phyloP scores from a whole-genome alignment of 1,140 invertebrate species.

The Apis dorsata region DNA sequence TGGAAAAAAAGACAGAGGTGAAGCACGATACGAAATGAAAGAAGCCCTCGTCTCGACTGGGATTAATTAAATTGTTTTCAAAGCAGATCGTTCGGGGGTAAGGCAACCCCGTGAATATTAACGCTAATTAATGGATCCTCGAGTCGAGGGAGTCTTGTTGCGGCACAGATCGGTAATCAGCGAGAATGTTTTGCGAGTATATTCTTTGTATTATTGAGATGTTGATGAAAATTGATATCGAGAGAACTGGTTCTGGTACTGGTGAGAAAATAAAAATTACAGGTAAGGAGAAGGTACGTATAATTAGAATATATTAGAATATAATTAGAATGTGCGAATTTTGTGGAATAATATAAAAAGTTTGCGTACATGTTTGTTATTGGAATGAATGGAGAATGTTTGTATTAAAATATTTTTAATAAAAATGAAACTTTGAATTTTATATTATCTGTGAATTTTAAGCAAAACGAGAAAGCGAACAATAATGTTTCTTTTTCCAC shows the following conservation, averaged over 20 bases:
- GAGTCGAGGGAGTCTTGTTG: neutral
- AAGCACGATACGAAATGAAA: conserved; percentile 20
- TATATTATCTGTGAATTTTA: too few species aligned
- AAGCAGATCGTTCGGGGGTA: conserved; percentile 37
- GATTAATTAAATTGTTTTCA: conserved; percentile 65
- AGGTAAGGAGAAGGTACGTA: too few species aligned
- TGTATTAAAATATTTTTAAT: too few species aligned
- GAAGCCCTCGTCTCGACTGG: conserved; percentile 12
- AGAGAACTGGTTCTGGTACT: neutral
- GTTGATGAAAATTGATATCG: neutral
- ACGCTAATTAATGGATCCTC: conserved; percentile 56
- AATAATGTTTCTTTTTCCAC: too few species aligned
- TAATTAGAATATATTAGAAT: too few species aligned
- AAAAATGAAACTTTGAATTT: too few species aligned
- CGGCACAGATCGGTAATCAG: neutral
- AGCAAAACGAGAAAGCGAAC: too few species aligned
- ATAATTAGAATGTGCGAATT: too few species aligned
- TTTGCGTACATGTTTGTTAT: too few species aligned
- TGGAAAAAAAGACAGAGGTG: neutral
- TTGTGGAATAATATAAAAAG: too few species aligned
- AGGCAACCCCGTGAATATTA: conserved; percentile 43
- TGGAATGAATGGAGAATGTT: too few species aligned
- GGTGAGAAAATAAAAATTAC: too few species aligned
- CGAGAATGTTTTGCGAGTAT: neutral
- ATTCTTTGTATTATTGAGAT: neutral